phyloP scores from a whole-genome alignment of 2,888 invertebrate species.

The Neoitamus cyanurus region DNA sequence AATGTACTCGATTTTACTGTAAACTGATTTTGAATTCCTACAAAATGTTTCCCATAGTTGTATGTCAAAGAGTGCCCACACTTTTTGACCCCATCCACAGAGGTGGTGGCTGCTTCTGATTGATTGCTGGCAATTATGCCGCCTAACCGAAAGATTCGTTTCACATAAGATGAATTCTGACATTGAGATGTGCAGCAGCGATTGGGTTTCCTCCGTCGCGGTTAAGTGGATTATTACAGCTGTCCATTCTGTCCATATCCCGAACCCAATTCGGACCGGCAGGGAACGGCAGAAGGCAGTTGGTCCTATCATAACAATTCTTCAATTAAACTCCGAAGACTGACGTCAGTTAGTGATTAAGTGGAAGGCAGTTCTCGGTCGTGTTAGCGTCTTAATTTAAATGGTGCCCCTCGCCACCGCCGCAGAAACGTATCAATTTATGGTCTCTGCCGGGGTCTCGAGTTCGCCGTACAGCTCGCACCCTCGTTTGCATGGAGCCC shows the following conservation, averaged over 20 bases:
- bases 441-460: neutral
- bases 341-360: slow-evolving; percentile 28
- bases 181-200: neutral
- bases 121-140: neutral
- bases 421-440: slow-evolving; percentile 34
- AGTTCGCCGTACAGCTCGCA: neutral
- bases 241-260: neutral
- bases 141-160: neutral
- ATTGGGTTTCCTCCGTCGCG: neutral
- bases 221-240: slow-evolving; percentile 5
- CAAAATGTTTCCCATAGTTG: neutral
- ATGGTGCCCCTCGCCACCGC: neutral
- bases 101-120: neutral
- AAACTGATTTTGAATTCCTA: no score
- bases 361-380: neutral
- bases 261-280: neutral
- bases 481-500: slow-evolving; percentile 19
- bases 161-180: neutral
- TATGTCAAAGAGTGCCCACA: neutral
- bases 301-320: slow-evolving; percentile 40
- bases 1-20: no score
- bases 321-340: slow-evolving; percentile 37
- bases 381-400: slow-evolving; percentile 34
- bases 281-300: neutral
- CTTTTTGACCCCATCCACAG: neutral